Evolutionary conservation across 2,888 invertebrate species (phyloP).

Genomic region (Acheta domesticus): DNA sequence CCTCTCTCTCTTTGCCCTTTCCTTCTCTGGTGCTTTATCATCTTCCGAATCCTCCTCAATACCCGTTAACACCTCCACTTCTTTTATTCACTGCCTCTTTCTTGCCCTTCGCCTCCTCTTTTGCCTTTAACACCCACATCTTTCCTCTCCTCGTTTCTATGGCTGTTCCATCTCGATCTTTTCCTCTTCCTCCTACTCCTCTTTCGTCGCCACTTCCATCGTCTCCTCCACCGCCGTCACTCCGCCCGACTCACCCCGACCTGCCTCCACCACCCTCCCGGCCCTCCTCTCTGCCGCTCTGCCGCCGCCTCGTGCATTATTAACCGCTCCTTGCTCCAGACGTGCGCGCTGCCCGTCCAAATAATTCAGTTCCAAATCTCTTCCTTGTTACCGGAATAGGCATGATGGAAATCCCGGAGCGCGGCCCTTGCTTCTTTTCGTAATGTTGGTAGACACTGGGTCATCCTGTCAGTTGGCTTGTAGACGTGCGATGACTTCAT

Average conservation of each 20-base stretch:
- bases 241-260: background rate
- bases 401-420: background rate
- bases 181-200: background rate
- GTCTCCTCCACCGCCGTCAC: too few species aligned
- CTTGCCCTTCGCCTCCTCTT: background rate
- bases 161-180: too few species aligned
- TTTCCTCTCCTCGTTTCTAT: too few species aligned
- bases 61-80: too few species aligned
- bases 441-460: too few species aligned
- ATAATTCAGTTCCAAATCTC: background rate
- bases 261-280: background rate
- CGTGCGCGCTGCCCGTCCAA: background rate
- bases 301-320: background rate
- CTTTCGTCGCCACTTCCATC: background rate
- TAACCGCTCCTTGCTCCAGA: constrained; percentile 1
- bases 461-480: too few species aligned
- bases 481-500: too few species aligned
- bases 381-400: constrained; percentile 1
- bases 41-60: too few species aligned
- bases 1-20: too few species aligned
- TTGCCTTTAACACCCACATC: background rate
- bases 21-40: too few species aligned
- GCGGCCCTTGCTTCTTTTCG: background rate
- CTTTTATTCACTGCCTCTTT: too few species aligned
- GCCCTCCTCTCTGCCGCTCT: background rate